Conservation (phyloP, 2,888 invertebrate species). For the Aporophyla nigra region DNA sequence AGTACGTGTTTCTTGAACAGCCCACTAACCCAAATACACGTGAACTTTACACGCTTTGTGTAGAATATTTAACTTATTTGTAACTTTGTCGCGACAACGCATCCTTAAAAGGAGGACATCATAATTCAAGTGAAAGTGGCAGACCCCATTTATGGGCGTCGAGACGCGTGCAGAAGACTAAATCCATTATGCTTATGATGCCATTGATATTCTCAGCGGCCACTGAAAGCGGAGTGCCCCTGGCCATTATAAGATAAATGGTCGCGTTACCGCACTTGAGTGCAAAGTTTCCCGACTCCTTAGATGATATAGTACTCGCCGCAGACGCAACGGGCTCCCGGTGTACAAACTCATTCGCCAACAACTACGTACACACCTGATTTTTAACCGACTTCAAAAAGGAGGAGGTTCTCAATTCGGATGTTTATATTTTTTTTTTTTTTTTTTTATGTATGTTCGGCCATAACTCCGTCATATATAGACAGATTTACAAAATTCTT, state of each 20-base stretch:
- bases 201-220: constrained; percentile 81
- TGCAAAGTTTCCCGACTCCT: constrained; percentile 60
- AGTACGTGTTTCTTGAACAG: constrained; percentile 24
- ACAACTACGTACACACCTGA: constrained; percentile 25
- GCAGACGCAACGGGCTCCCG: constrained; percentile 9
- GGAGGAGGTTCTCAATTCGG: too few species aligned
- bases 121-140: constrained; percentile 82
- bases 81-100: constrained; percentile 62
- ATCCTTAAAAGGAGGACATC: constrained; percentile 73
- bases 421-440: too few species aligned
- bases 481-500: too few species aligned
- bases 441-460: too few species aligned
- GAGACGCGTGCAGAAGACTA: constrained; percentile 74
- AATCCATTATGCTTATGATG: constrained; percentile 80
- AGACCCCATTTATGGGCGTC: constrained; percentile 70
- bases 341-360: constrained; percentile 47
- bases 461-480: too few species aligned
- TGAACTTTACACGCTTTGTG: constrained; percentile 48
- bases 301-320: constrained; percentile 49
- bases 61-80: constrained; percentile 65
- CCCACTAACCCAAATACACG: constrained; percentile 44
- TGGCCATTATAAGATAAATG: constrained; percentile 72
- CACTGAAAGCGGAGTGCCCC: constrained; percentile 73
- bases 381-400: too few species aligned
- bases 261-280: constrained; percentile 64